Evolutionary conservation across 2,113 vertebrate species (phyloP).

Genomic region (Zapus hudsonius): DNA sequence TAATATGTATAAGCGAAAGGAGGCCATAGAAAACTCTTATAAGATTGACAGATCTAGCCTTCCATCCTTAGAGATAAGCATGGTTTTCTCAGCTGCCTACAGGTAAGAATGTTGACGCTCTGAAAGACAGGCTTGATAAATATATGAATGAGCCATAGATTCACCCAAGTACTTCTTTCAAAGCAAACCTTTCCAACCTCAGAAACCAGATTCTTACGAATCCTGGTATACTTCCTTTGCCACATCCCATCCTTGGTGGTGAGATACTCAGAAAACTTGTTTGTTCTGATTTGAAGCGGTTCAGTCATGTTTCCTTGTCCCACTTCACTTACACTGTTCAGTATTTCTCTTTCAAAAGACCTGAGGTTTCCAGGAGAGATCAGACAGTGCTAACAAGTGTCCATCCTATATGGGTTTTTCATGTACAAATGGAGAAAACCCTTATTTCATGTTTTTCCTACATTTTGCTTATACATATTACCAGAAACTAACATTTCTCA

Average conservation of each 20-base stretch:
- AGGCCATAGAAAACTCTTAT: slow-evolving; percentile 11
- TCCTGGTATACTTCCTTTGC: neutral
- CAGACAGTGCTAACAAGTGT: neutral
- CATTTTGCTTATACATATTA: too few species aligned
- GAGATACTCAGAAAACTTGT: neutral
- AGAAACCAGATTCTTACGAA: neutral
- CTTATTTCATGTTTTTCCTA: too few species aligned
- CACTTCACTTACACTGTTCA: neutral
- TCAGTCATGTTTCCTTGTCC: neutral
- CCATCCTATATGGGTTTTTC: too few species aligned
- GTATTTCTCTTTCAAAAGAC: neutral
- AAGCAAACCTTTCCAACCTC: neutral
- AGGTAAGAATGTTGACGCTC: neutral
- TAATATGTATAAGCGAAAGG: neutral
- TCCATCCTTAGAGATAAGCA: neutral
- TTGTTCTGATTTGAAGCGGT: neutral
- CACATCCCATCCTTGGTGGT: neutral
- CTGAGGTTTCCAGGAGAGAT: neutral
- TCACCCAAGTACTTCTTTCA: neutral
- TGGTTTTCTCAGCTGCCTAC: neutral
- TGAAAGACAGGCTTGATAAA: neutral
- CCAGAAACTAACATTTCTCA: too few species aligned
- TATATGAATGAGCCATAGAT: neutral
- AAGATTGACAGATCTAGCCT: neutral
- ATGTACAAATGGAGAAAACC: too few species aligned